Conservation (phyloP, 2,113 vertebrate genomes). For the Prionailurus viverrinus region DNA sequence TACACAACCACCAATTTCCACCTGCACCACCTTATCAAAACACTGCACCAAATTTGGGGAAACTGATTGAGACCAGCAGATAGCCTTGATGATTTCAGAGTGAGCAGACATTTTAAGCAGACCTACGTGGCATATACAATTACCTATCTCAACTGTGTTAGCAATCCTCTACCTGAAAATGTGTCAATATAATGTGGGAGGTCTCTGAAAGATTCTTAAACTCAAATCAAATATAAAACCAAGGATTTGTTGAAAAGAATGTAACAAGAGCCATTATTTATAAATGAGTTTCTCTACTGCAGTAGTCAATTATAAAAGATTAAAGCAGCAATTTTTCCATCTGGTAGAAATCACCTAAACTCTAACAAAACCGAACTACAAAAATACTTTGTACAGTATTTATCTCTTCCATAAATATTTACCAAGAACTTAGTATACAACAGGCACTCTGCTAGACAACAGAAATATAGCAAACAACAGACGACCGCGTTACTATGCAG, state of each 20-base stretch:
- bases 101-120: constrained; percentile 2
- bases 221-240: constrained; percentile 30
- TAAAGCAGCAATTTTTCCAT: not conserved
- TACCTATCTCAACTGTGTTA: not conserved
- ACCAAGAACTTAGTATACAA: not conserved
- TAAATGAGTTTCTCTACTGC: not conserved
- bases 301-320: not conserved
- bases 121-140: not conserved
- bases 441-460: not conserved
- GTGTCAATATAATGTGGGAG: not conserved
- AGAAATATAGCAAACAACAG: not conserved
- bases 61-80: not conserved
- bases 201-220: constrained; percentile 22
- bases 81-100: not conserved
- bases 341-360: constrained; percentile 12
- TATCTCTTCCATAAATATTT: constrained; percentile 42
- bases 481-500: not conserved
- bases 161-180: not conserved
- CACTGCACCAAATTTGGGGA: not conserved
- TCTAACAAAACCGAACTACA: constrained; percentile 50
- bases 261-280: not conserved
- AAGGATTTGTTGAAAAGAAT: constrained; percentile 21
- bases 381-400: constrained; percentile 14
- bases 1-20: not conserved
- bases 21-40: not conserved